Evolutionary conservation across 2,797 vertebrate genomes (phyloP).

Genomic region (Bradypus variegatus): DNA sequence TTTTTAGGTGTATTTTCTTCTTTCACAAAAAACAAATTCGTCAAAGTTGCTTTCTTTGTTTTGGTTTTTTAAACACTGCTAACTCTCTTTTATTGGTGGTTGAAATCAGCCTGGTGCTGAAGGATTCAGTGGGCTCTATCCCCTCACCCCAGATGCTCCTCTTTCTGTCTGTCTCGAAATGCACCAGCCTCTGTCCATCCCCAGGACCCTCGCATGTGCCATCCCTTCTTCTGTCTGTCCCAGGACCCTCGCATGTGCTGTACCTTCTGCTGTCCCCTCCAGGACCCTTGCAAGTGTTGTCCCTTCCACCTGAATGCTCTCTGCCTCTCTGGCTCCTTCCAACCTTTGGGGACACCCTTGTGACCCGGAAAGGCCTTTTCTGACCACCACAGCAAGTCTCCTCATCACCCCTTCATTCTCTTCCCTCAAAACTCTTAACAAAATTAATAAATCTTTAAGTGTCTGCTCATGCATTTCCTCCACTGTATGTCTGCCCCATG

Average conservation of each 20-base stretch:
- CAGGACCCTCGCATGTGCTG: no score
- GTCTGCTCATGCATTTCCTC: neutral
- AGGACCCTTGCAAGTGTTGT: no score
- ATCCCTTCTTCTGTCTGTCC: rapidly evolving
- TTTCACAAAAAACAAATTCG: neutral
- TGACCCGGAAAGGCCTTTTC: neutral
- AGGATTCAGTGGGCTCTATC: neutral
- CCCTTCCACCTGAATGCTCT: rapidly evolving
- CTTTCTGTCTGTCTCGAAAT: rapidly evolving
- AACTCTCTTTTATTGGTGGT: rapidly evolving
- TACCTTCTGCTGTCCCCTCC: rapidly evolving
- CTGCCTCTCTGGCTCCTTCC: no score
- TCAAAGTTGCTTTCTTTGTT: neutral
- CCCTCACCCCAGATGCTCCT: neutral
- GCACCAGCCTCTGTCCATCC: no score
- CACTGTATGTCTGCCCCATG: no score
- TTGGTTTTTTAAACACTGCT: no score
- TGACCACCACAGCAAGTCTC: no score
- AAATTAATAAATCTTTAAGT: no score
- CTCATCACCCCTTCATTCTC: neutral
- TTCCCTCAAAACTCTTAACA: no score
- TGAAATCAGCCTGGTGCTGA: neutral
- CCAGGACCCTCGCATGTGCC: neutral
- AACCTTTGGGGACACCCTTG: neutral
- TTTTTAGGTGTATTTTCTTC: neutral